These are phyloP conservation scores for Melinopterus prodromus DNA, from an alignment of 2,888 invertebrate species.

Conservation along the genomic window DNA sequence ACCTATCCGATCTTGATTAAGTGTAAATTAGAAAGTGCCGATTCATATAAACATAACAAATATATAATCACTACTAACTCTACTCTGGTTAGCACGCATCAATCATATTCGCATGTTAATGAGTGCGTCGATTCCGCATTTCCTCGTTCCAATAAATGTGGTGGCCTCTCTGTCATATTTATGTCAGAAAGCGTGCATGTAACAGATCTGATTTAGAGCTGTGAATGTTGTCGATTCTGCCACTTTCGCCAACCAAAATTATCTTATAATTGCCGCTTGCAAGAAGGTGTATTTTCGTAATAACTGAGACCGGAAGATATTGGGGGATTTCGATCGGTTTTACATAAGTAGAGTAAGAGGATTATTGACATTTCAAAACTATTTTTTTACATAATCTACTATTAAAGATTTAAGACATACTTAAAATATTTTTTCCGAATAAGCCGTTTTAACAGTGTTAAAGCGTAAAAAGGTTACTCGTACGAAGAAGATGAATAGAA, in stretches of 20 bases:
- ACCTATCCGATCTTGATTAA: background rate
- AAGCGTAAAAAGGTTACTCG: too few relatives aligned
- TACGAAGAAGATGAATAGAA: too few relatives aligned
- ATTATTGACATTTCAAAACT: background rate
- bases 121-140: background rate
- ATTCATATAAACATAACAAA: background rate
- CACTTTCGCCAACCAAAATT: background rate
- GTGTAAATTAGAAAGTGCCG: background rate
- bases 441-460: too few relatives aligned
- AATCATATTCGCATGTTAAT: background rate
- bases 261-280: background rate
- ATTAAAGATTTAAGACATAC: background rate
- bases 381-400: background rate
- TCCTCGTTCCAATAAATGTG: background rate
- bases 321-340: background rate
- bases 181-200: background rate
- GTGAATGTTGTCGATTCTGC: background rate
- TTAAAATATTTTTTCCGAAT: background rate
- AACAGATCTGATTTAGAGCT: background rate
- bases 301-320: background rate
- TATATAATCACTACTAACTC: background rate
- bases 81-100: background rate
- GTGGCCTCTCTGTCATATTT: background rate
- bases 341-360: background rate
- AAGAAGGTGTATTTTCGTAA: slow-evolving; percentile 4